Evolutionary conservation across 2,888 invertebrate species (phyloP), one percentile per base, ranked within the genome.

Genomic region (Luffia ferchaultella): DNA sequence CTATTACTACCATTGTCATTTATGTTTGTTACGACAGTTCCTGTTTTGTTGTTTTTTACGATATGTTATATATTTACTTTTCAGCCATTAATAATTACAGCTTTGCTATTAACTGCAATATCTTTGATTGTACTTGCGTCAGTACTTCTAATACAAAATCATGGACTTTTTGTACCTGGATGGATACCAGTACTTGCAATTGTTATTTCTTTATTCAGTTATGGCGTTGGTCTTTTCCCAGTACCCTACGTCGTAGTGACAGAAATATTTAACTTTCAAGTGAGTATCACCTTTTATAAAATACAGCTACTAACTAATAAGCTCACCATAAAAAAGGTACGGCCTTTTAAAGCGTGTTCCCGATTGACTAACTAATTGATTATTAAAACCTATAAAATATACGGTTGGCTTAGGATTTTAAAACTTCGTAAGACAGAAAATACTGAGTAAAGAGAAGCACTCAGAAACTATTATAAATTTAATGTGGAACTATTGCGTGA

Each of bases 241-340:
- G 45, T 72, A 1, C 70, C 71, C 0, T 72, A 62, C 16, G 60
- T 73, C 18, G 58, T 74, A 1, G 65, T 72, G 64, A 58, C 72
- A 0, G 73, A 74, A 51, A 62, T 69, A 54, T 68, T 73, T 16
- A 69, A 63, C 54, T 72, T 72, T 20, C 71, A 73, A 57, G 73
- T 69, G 46, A 57, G 54, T 49, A 20, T 9, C 12, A 30, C 30
- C 30, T 12, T 30, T 30, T 3, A 7, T 30, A 7, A 7, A 3
- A 7, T 30, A 30, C 30, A 12, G 12, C 12, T 30, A 7, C 12
- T 30, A 12, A 7, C 30, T 12, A 30, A 7, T 30, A 30, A 30
- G 3, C 12, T 30, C 30, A 30, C 3, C 12, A 30, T 30, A 7
- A 30, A 30, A 30, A 30, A n/a, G n/a, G n/a, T n/a, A n/a, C n/a